phyloP scores from a whole-genome alignment of 2,113 vertebrate genomes.

The Dendrocopos noguchii region DNA sequence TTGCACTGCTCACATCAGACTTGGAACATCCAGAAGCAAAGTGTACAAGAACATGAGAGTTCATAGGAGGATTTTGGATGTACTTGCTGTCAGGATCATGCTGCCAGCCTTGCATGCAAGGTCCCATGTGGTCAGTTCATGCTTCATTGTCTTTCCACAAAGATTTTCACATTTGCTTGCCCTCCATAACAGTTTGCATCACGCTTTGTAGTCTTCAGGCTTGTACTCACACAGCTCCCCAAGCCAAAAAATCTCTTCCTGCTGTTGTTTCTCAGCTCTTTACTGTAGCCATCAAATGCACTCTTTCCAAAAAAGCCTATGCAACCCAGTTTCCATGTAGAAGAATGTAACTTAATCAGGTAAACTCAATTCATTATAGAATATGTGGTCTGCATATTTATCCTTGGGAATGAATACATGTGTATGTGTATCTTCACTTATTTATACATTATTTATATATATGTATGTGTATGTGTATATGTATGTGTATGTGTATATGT shows the following conservation, averaged over 20 bases:
- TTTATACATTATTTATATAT: not conserved
- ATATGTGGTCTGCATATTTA: not conserved
- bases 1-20: not conserved
- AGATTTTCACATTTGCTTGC: not conserved
- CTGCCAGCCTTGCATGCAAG: fast-evolving
- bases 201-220: not conserved
- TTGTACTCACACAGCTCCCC: not conserved
- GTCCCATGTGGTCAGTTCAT: not conserved
- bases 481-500: not conserved
- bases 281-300: not conserved
- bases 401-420: not conserved
- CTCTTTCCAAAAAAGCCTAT: not conserved
- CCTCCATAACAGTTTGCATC: not conserved
- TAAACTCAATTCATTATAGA: not conserved
- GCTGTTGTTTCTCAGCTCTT: not conserved
- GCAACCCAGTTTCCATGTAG: not conserved
- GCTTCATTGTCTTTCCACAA: not conserved
- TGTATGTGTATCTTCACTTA: not conserved
- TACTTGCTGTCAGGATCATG: not conserved
- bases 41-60: fast-evolving
- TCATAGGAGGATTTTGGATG: not conserved
- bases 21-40: not conserved
- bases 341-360: not conserved
- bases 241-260: not conserved
- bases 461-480: too few relatives aligned